Conservation (phyloP, 2,888 invertebrate species). For the Torymus tubicola region DNA sequence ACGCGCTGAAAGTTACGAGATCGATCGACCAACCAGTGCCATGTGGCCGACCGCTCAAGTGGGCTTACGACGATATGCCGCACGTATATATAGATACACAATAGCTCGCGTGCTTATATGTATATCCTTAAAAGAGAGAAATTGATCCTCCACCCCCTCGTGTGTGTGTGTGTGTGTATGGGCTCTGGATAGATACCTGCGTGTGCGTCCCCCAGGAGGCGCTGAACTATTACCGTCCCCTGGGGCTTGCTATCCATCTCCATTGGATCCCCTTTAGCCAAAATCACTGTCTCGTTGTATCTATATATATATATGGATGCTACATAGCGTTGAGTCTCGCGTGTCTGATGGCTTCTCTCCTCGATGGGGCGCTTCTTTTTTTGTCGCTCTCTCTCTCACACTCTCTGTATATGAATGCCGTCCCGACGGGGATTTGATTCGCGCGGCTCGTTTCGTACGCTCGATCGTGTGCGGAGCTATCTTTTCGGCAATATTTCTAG, state of each 20-base stretch:
- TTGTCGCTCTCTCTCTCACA: background rate
- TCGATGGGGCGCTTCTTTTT: background rate
- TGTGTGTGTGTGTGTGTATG: background rate
- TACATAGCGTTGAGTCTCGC: too few species aligned
- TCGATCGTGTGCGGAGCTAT: too few species aligned
- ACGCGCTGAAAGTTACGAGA: conserved; percentile 11
- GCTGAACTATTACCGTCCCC: conserved; percentile 71
- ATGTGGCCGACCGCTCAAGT: conserved; percentile 73
- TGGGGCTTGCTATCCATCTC: conserved; percentile 74
- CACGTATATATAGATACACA: conserved; percentile 63
- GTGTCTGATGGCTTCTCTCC: too few species aligned
- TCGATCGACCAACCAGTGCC: conserved; percentile 60
- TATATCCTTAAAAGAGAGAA: conserved; percentile 21
- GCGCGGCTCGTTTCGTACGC: too few species aligned
- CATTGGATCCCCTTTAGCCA: conserved; percentile 74
- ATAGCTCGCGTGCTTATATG: conserved; percentile 57
- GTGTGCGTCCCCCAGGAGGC: conserved; percentile 53
- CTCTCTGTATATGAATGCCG: background rate
- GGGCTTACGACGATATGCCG: conserved; percentile 72
- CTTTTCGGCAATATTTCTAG: too few species aligned
- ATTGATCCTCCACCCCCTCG: conserved; percentile 31
- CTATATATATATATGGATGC: too few species aligned
- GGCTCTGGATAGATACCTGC: background rate
- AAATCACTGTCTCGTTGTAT: conserved; percentile 64
- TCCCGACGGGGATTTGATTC: too few species aligned